Conservation (phyloP, 2,113 vertebrate species). For the Collichthys lucidus region DNA sequence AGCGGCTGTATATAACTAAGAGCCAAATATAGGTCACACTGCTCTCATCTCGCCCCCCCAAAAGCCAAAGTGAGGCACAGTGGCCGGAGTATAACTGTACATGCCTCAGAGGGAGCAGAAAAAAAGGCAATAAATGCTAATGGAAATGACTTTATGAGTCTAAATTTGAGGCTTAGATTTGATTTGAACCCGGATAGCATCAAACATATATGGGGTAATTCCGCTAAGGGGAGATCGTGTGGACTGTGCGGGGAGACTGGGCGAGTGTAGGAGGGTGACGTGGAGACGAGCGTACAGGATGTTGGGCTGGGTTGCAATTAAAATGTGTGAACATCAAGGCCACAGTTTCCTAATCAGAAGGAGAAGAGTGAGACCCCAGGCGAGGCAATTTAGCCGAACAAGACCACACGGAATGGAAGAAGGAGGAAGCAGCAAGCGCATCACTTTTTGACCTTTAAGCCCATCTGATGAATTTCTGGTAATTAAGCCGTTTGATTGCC, state of each 20-base stretch:
- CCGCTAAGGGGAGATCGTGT: constrained; percentile 57
- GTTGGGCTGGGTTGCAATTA: constrained; percentile 81
- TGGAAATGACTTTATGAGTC: constrained; percentile 55
- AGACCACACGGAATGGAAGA: constrained; percentile 79
- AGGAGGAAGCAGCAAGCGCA: constrained; percentile 81
- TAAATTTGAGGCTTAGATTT: constrained; percentile 76
- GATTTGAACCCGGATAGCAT: constrained; percentile 80
- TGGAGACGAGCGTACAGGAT: constrained; percentile 69
- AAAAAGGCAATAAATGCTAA: constrained; percentile 61
- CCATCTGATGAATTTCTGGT: constrained; percentile 90
- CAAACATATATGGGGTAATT: constrained; percentile 72
- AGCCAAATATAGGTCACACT: constrained; percentile 45
- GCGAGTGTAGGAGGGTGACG: constrained; percentile 33
- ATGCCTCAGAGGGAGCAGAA: constrained; percentile 42
- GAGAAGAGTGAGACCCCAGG: constrained; percentile 84
- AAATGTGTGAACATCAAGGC: constrained; percentile 85
- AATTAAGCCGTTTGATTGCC: constrained; percentile 89
- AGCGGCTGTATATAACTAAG: constrained; percentile 28
- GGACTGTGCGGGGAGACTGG: constrained; percentile 43
- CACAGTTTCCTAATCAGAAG: constrained; percentile 84
- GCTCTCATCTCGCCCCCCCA: constrained; percentile 13
- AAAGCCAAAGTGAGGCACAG: constrained; percentile 26
- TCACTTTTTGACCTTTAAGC: constrained; percentile 90
- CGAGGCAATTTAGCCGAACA: constrained; percentile 86
- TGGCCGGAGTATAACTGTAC: constrained; percentile 52